Base-by-base conservation (phyloP, 1,140 invertebrate genomes). In the Cyphomyrmex costatus region DNA sequence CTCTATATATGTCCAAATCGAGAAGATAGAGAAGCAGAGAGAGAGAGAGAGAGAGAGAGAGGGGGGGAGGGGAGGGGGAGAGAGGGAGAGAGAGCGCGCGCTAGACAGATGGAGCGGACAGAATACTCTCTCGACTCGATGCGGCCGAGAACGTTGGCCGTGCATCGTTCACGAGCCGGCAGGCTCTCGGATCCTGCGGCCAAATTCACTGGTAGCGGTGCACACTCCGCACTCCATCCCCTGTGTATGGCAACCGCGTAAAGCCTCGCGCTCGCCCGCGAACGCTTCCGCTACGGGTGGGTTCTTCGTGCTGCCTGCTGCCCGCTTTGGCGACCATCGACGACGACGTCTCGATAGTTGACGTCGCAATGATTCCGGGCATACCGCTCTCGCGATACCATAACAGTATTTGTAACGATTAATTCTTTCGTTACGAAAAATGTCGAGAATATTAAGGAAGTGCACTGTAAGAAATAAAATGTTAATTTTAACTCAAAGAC, bases 141-240 rank as follows among this genome's bases (percentile, higher is more conserved):
- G 65, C 60, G 68, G 60, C 58, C 73, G 85, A 73, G 79, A 90
- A 90, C 88, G 82, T 90, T 71, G 73, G 84, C 80, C 82, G 85
- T 77, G 87, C 91, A 91, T 92, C 91, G 86, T 91, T 91, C 70
- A 87, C 86, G 83, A 91, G 91, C 91, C 91, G 83, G 51, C 53
- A 79, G 88, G 79, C 89, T 92, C 88, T 90, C 86, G 85, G 79
- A 88, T 89, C 86, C 89, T 91, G 89, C 79, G 89, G 80, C 76
- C 86, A 65, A 89, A 91, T 83, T 83, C 79, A 83, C 79, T 83
- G 68, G 19, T 77, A 53, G 83, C 89, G 79, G 80, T 90, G 89
- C 88, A 88, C 90, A 73, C 61, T 42, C 70, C 46, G 86, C 71
- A 82, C 91, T 87, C 78, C 88, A 87, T 66, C 74, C 74, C 42